phyloP scores from a whole-genome alignment of 23 tunicate species.

The Ciona savignyi region DNA sequence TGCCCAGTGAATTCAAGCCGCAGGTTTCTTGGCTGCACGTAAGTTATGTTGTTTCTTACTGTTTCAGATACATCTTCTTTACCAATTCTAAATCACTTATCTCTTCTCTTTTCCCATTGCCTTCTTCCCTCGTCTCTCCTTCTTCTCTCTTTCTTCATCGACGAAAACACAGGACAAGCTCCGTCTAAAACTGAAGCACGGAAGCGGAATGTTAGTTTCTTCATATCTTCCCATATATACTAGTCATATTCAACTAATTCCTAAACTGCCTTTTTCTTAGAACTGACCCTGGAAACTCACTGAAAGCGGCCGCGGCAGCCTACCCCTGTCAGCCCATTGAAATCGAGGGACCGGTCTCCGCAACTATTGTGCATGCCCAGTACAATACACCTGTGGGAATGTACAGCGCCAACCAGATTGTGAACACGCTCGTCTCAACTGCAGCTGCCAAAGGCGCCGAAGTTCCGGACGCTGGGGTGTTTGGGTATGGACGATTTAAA shows the following conservation, averaged over 20 bases:
- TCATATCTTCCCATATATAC: not conserved
- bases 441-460: conserved; percentile 84
- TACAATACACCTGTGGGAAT: conserved; percentile 90
- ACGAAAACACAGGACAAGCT: conserved; percentile 12
- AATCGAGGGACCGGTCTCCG: conserved; percentile 81
- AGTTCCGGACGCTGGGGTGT: conserved; percentile 59
- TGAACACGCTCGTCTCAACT: conserved; percentile 63
- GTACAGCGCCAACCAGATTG: conserved; percentile 85
- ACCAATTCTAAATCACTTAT: no score
- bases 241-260: conserved; percentile 3
- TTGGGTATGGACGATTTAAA: conserved; percentile 22
- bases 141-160: not conserved
- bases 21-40: conserved; percentile 80
- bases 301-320: conserved; percentile 81
- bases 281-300: conserved; percentile 58
- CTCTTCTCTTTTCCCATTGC: no score
- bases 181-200: conserved; percentile 6
- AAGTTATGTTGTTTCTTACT: conserved; percentile 8
- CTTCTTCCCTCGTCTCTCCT: not conserved
- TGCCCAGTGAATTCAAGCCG: conserved; percentile 47
- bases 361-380: conserved; percentile 78
- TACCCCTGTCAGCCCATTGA: conserved; percentile 71
- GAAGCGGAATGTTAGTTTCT: conserved; percentile 6
- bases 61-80: not conserved
- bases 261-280: conserved; percentile 13